phyloP scores from a whole-genome alignment of 1,140 invertebrate genomes.

The Caenorhabditis remanei region DNA sequence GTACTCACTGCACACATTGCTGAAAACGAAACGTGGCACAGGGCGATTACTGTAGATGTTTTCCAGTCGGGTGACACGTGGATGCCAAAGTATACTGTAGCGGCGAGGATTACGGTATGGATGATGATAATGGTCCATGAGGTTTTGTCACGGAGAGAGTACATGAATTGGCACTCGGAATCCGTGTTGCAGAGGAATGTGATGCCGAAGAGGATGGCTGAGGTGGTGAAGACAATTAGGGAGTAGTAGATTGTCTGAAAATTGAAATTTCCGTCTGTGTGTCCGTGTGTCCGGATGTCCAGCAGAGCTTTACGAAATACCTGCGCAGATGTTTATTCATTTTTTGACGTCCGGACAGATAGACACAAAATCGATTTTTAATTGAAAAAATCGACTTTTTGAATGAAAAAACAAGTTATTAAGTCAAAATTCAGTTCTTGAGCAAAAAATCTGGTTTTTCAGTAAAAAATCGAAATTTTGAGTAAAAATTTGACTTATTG shows the following conservation, averaged over 20 bases:
- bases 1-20: constrained; percentile 1
- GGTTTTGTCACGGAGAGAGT: not conserved
- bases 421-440: too few species aligned
- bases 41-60: not conserved
- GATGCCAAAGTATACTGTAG: not conserved
- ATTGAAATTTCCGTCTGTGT: not conserved
- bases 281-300: too few species aligned
- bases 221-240: not conserved
- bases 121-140: not conserved
- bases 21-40: not conserved
- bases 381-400: too few species aligned
- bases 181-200: not conserved
- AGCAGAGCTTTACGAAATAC: too few species aligned
- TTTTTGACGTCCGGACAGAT: too few species aligned
- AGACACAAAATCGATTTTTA: too few species aligned
- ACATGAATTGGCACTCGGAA: not conserved
- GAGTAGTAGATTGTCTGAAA: not conserved
- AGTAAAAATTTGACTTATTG: too few species aligned
- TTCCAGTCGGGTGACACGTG: too few species aligned
- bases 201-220: not conserved
- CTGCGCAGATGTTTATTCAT: too few species aligned
- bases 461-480: too few species aligned
- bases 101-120: not conserved
- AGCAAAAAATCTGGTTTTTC: too few species aligned
- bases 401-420: too few species aligned